Percentiles rank a stretch among this genome's conserved stretches.
Conservation (phyloP, 2,888 invertebrate genomes). For the Tillus elongatus region DNA sequence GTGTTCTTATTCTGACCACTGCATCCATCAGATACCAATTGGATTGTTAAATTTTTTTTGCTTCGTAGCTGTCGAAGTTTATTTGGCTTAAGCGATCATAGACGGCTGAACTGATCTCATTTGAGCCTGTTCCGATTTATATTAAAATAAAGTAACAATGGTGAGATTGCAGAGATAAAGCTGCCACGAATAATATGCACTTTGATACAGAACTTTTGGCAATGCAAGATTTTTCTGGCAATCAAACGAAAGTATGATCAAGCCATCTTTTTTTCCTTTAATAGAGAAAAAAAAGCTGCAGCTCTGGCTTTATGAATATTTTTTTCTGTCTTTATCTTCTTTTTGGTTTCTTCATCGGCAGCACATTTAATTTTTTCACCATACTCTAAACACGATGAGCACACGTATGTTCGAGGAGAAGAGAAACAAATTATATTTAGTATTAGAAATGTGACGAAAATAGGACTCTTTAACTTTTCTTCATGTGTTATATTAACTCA, state of each 20-base stretch:
- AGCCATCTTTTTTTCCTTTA: constrained; percentile 17
- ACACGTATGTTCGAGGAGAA: constrained; percentile 2
- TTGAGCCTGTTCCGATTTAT: constrained; percentile 24
- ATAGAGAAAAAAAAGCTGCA: constrained; percentile 20
- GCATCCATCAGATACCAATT: constrained; percentile 27
- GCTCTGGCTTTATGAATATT: constrained; percentile 20
- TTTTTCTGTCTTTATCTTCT: constrained; percentile 1
- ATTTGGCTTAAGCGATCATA: constrained; percentile 9
- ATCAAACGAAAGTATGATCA: constrained; percentile 26
- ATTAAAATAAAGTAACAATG: constrained; percentile 20
- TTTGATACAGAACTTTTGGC: constrained; percentile 29
- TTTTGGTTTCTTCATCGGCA: constrained; percentile 1
- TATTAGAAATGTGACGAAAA: constrained; percentile 2
- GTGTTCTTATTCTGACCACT: constrained; percentile 27
- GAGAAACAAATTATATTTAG: neutral
- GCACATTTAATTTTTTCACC: neutral
- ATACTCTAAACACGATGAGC: constrained; percentile 1
- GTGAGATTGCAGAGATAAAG: constrained; percentile 27
- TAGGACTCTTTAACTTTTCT: constrained; percentile 3
- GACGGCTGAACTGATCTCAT: constrained; percentile 27
- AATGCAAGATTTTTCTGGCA: constrained; percentile 29
- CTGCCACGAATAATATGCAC: constrained; percentile 27
- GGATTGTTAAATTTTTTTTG: constrained; percentile 13
- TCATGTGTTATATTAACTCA: constrained; percentile 6
- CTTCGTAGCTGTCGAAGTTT: constrained; percentile 8